phyloP scores from a whole-genome alignment of 2,888 invertebrate species.

The Aromia moschata region DNA sequence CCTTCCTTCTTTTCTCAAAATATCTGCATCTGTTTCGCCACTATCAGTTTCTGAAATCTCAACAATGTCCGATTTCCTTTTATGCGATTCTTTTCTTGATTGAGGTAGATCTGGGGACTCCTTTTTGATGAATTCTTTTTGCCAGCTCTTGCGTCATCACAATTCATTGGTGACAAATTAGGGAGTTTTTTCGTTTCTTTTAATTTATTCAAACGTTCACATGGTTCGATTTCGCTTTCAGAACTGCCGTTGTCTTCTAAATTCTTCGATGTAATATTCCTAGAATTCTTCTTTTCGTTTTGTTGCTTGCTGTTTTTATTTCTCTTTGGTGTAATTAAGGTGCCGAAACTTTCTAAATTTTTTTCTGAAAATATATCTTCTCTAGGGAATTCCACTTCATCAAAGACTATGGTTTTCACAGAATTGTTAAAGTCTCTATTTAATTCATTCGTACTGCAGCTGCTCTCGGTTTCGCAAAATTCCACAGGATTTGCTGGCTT shows the following conservation, averaged over 20 bases:
- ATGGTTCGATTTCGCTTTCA: conserved; percentile 52
- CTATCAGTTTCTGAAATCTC: conserved; percentile 1
- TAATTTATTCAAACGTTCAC: conserved; percentile 17
- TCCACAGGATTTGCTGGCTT: conserved; percentile 47
- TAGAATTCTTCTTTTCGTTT: not conserved
- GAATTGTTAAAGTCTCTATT: conserved; percentile 42
- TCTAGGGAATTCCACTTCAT: conserved; percentile 55
- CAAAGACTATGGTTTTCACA: conserved; percentile 53
- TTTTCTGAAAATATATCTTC: conserved; percentile 52
- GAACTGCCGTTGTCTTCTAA: conserved; percentile 46
- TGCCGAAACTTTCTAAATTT: conserved; percentile 55
- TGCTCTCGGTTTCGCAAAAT: conserved; percentile 56
- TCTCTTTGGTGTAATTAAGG: conserved; percentile 52
- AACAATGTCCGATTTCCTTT: conserved; percentile 4
- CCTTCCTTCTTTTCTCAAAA: not conserved
- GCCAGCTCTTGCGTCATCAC: conserved; percentile 14
- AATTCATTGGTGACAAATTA: conserved; percentile 46
- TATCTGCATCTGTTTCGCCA: conserved; percentile 9
- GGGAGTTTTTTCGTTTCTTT: conserved; percentile 43
- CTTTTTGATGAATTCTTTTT: conserved; percentile 11
- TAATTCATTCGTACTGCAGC: conserved; percentile 49
- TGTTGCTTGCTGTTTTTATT: not conserved
- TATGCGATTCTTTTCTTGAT: conserved; percentile 15
- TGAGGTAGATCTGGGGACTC: not conserved
- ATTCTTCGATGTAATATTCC: not conserved